Evolutionary conservation across 2,888 invertebrate species (phyloP).

Genomic region (Neelides folsomi): DNA sequence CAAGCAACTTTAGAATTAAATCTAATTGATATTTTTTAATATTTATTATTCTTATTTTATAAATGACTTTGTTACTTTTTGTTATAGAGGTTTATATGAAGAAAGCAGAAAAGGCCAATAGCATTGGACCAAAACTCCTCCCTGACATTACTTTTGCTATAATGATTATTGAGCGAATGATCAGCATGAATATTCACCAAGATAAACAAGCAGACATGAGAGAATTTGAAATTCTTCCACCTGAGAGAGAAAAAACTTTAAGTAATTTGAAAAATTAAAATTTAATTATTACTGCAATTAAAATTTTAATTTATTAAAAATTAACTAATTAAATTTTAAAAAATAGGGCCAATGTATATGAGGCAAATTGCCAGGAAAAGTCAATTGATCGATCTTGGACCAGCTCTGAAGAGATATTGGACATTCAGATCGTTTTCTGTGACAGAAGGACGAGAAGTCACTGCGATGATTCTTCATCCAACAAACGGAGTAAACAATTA

Average conservation of each 20-base stretch:
- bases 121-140: slow-evolving; percentile 13
- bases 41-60: too few relatives aligned
- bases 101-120: slow-evolving; percentile 10
- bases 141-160: slow-evolving; percentile 27
- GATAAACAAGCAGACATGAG: slow-evolving; percentile 29
- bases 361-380: not conserved
- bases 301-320: too few relatives aligned
- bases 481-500: slow-evolving; percentile 20
- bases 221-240: slow-evolving; percentile 15
- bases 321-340: too few relatives aligned
- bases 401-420: slow-evolving; percentile 23
- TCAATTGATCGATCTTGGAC: slow-evolving; percentile 10
- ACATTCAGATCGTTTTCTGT: slow-evolving; percentile 14
- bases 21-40: too few relatives aligned
- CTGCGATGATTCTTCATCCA: slow-evolving; percentile 26
- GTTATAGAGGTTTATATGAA: slow-evolving; percentile 16
- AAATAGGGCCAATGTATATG: too few relatives aligned
- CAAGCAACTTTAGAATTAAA: too few relatives aligned
- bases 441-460: slow-evolving; percentile 25
- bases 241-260: not conserved
- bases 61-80: too few relatives aligned
- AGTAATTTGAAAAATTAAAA: not conserved
- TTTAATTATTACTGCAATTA: too few relatives aligned
- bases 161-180: slow-evolving; percentile 24
- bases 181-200: slow-evolving; percentile 28